These are phyloP conservation scores for Vannuccia rotundouncinata DNA, from an alignment of 2,888 invertebrate species.

Conservation along the genomic window DNA sequence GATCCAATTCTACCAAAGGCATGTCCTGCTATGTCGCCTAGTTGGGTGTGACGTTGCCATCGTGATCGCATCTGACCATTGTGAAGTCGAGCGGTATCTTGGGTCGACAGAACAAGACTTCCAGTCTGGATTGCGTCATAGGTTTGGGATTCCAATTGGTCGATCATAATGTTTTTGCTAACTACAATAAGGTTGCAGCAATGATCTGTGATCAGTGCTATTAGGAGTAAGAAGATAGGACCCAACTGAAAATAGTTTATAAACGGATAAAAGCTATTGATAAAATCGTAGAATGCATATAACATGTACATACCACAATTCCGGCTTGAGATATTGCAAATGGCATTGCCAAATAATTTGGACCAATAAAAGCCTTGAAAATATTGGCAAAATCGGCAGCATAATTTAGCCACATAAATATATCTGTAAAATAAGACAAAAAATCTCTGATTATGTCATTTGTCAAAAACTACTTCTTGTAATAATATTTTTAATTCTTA, in stretches of 20 bases:
- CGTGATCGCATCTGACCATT: neutral
- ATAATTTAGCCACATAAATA: neutral
- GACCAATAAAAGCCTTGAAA: slow-evolving; percentile 54
- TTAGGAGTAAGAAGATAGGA: slow-evolving; percentile 46
- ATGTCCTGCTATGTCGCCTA: slow-evolving; percentile 51
- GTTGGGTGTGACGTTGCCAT: slow-evolving; percentile 39
- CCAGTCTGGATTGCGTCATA: neutral
- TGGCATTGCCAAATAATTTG: slow-evolving; percentile 52
- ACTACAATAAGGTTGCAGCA: slow-evolving; percentile 51
- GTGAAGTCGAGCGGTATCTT: slow-evolving; percentile 4
- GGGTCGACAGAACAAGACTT: slow-evolving; percentile 10
- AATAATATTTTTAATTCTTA: too few relatives aligned
- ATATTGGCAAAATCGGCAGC: slow-evolving; percentile 51
- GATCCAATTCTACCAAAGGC: slow-evolving; percentile 47
- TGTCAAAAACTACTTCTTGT: too few relatives aligned
- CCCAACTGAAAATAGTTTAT: slow-evolving; percentile 48
- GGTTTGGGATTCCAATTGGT: slow-evolving; percentile 13
- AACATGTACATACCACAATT: slow-evolving; percentile 47
- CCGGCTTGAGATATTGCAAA: slow-evolving; percentile 53
- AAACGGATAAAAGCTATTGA: too few relatives aligned
- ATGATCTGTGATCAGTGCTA: slow-evolving; percentile 49
- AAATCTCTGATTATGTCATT: too few relatives aligned
- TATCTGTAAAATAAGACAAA: too few relatives aligned
- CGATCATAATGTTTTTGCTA: slow-evolving; percentile 45
- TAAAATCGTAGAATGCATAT: neutral